Base-by-base conservation (phyloP, 2,797 vertebrate genomes). In the Xenentodon cancila region DNA sequence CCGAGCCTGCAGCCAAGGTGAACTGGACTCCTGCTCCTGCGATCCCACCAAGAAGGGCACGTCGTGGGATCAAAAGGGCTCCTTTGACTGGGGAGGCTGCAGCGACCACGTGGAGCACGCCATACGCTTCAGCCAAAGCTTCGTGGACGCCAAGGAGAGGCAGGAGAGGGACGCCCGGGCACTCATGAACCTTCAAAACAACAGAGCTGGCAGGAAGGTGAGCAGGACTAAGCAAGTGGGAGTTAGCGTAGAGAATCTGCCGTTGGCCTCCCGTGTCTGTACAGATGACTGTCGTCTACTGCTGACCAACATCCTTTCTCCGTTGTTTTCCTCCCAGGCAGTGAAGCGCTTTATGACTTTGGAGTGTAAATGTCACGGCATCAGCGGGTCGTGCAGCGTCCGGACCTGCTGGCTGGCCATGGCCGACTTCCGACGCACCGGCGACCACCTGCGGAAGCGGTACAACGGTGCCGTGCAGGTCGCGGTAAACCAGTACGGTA, bases 131-230 rank as follows among this genome's bases (percentile, higher is more conserved):
- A 95, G 95, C 77, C 94, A 95, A 78, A 92, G 92, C 0, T 99
- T 99, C 4, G 93, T 97, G 57, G 97, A 99, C 3, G 96, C 97
- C 81, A 97, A 96, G 71, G 97, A 98, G 70, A 85, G 89, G 71
- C 96, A 93, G 66, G 96, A 95, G 84, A 93, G 95, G 77, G 97
- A 99, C 7, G 96, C 95, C 11, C 90, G 96, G 45, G 97, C 97
- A 0, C 92, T 98, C 54, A 98, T 98, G 95, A 98, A 98, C 81
- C 92, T 97, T 54, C 97, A 99, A 89, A 99, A 99, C 92, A 99
- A 98, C 91, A 91, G 95, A 71, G 95, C 94, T 0, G 97, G 97
- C 77, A 92, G 97, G 79, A 98, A 97, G 97, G 97, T 98, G 54
- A 51, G 73, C 15, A 43, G 9, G 5, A 16, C 16, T 45, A 21